phyloP scores from a whole-genome alignment of 1,140 invertebrate species.

The Papilio glaucus region DNA sequence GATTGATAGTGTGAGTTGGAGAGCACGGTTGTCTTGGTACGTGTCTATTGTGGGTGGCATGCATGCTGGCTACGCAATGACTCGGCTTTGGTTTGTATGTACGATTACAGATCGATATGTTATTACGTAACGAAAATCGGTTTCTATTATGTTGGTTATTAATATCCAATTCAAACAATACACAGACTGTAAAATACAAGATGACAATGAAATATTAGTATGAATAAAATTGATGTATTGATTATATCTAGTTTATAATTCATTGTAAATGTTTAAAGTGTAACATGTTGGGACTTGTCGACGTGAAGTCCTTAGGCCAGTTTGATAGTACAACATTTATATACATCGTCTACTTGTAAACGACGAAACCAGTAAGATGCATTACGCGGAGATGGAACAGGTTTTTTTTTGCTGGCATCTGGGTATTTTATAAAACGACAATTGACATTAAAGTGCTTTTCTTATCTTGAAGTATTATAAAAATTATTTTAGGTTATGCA shows the following conservation, averaged over 20 bases:
- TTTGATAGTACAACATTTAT: background rate
- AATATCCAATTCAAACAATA: background rate
- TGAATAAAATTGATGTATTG: background rate
- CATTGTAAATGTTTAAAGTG: background rate
- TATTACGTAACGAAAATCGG: conserved; percentile 56
- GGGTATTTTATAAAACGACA: background rate
- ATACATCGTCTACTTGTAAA: background rate
- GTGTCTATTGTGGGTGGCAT: conserved; percentile 56
- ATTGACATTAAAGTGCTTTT: background rate
- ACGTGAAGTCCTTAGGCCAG: background rate
- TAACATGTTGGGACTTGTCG: conserved; percentile 22
- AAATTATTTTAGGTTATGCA: too few species aligned
- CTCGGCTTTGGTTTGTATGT: conserved; percentile 52
- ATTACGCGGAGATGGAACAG: background rate
- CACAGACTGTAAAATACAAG: background rate
- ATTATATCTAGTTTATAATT: background rate
- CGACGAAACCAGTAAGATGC: conserved; percentile 2
- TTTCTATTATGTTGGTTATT: conserved; percentile 39
- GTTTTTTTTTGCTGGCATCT: background rate
- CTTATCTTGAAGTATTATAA: too few species aligned
- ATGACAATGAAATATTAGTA: too few species aligned
- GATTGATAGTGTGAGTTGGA: conserved; percentile 68
- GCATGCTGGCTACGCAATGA: conserved; percentile 53
- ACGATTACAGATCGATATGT: conserved; percentile 65
- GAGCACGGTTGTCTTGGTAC: background rate